These are phyloP conservation scores for Chiloscyllium punctatum DNA, from an alignment of 2,797 vertebrate species.

Conservation along the genomic window DNA sequence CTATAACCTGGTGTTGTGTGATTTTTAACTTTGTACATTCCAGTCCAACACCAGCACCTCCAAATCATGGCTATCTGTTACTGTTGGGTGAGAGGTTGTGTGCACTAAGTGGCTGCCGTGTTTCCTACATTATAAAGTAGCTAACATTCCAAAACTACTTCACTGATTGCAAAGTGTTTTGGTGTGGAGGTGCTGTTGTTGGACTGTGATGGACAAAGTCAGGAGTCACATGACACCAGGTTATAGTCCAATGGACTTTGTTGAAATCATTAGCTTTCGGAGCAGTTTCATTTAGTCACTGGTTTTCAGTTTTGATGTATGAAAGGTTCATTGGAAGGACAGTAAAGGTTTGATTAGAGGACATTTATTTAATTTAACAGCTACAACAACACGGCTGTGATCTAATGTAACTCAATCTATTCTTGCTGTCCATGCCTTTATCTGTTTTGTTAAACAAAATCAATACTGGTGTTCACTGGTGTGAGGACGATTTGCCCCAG, in stretches of 20 bases:
- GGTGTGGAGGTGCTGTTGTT: too few relatives aligned
- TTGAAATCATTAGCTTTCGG: too few relatives aligned
- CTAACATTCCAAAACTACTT: neutral
- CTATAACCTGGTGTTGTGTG: too few relatives aligned
- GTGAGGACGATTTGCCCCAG: too few relatives aligned
- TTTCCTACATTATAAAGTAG: neutral
- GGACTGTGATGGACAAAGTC: too few relatives aligned
- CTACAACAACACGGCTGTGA: neutral
- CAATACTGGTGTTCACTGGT: conserved; percentile 15
- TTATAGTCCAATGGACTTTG: too few relatives aligned
- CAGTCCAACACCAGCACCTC: too few relatives aligned
- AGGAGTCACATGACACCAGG: too few relatives aligned
- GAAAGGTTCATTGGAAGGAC: neutral
- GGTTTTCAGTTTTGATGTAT: neutral
- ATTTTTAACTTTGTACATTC: too few relatives aligned
- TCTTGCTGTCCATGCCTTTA: neutral
- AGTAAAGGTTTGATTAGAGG: neutral
- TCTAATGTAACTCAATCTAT: neutral
- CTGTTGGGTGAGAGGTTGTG: neutral
- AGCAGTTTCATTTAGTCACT: neutral
- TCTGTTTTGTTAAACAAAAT: conserved; percentile 30
- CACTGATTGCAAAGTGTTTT: neutral
- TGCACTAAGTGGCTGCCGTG: neutral
- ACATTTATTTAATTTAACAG: neutral
- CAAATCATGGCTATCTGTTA: too few relatives aligned